Percentiles rank a stretch among this genome's conserved stretches.
phyloP scores from a whole-genome alignment of 2,113 vertebrate genomes.

The Thryonomys swinderianus region DNA sequence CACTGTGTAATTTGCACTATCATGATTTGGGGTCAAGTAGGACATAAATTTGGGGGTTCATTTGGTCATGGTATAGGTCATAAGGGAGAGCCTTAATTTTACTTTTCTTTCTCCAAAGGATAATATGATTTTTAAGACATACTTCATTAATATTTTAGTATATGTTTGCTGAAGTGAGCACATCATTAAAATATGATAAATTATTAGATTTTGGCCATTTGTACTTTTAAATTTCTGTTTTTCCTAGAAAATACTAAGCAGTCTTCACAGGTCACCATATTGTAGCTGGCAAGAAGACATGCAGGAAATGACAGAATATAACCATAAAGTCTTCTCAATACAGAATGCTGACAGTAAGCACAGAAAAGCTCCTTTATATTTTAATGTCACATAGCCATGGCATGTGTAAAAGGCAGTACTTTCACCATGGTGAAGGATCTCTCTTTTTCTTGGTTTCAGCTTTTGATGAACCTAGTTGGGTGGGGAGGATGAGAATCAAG shows the following conservation, averaged over 20 bases:
- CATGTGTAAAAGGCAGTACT: not conserved
- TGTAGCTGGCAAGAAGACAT: not conserved
- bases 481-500: no score
- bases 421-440: not conserved
- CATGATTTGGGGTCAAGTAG: not conserved
- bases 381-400: not conserved
- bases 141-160: no score
- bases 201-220: not conserved
- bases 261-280: not conserved
- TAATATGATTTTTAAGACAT: not conserved
- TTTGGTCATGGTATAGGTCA: not conserved
- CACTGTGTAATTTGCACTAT: not conserved
- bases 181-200: not conserved
- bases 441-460: not conserved
- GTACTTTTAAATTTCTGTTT: not conserved
- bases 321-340: not conserved
- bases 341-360: not conserved
- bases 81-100: not conserved
- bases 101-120: not conserved
- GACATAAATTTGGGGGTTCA: not conserved
- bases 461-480: not conserved
- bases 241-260: not conserved
- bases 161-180: no score
- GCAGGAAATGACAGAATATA: not conserved
- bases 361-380: not conserved